Evolutionary conservation across 1,140 invertebrate species (phyloP).

Genomic region (Pseudomyrmex cubaensis): DNA sequence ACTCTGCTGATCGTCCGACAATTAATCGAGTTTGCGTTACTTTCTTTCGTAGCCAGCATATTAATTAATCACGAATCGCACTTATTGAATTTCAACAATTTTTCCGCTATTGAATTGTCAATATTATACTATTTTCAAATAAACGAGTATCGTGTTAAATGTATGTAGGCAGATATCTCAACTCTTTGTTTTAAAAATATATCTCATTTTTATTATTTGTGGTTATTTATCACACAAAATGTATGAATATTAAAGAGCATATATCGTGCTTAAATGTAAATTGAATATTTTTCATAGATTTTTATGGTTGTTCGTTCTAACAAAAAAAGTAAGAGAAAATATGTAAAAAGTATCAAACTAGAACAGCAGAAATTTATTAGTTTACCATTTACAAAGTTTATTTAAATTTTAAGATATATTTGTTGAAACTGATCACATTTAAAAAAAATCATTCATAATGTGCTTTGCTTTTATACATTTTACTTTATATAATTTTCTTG

Average conservation of each 20-base stretch:
- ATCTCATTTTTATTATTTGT: no score
- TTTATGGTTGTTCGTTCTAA: constrained; percentile 27
- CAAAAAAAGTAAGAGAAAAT: constrained; percentile 35
- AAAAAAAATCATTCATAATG: no score
- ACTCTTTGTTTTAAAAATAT: no score
- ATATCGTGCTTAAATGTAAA: neutral
- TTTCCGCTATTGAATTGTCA: neutral
- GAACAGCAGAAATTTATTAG: constrained; percentile 39
- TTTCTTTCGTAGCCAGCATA: neutral
- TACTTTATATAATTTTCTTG: no score
- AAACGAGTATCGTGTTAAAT: neutral
- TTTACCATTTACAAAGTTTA: constrained; percentile 49
- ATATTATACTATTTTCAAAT: neutral
- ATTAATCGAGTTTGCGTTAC: constrained; percentile 52
- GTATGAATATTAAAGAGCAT: neutral
- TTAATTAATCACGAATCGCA: constrained; percentile 35
- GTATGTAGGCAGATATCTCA: neutral
- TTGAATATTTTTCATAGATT: constrained; percentile 40
- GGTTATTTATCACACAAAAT: neutral
- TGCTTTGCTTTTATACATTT: no score
- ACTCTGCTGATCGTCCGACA: constrained; percentile 12
- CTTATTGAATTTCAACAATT: constrained; percentile 29
- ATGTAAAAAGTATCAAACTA: constrained; percentile 29
- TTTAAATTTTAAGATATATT: constrained; percentile 50
- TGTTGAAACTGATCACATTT: neutral